Conservation (phyloP, 92 coral and sea anemone genomes). For the Epizoanthus rinbou region DNA sequence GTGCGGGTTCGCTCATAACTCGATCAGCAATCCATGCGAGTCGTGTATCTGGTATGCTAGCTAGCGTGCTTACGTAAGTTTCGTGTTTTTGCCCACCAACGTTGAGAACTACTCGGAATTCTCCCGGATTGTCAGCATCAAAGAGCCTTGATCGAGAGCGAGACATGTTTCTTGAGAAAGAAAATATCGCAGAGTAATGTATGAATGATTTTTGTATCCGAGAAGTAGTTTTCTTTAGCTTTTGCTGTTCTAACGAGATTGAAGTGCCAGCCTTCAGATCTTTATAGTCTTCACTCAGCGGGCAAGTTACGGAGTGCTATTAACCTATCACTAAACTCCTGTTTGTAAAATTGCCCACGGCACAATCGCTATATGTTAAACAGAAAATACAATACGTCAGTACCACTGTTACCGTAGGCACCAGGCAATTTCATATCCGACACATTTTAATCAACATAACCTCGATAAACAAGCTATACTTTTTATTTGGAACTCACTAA, state of each 20-base stretch:
- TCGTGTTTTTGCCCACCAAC: conserved; percentile 99
- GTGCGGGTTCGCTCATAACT: conserved; percentile 72
- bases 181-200: background rate
- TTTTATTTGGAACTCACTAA: background rate
- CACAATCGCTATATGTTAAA: background rate
- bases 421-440: conserved; percentile 31
- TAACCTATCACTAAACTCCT: conserved; percentile 17
- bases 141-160: conserved; percentile 86
- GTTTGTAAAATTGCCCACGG: conserved; percentile 22
- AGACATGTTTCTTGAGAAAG: conserved; percentile 57
- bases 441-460: conserved; percentile 27
- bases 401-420: conserved; percentile 13
- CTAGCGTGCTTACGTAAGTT: conserved; percentile 88
- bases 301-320: conserved; percentile 12
- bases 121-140: conserved; percentile 91
- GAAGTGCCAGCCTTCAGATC: conserved; percentile 11
- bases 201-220: background rate
- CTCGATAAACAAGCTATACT: conserved; percentile 20
- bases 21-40: conserved; percentile 97
- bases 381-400: conserved; percentile 17
- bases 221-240: background rate
- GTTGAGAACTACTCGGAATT: conserved; percentile 78
- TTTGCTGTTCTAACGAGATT: background rate
- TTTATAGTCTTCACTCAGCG: background rate
- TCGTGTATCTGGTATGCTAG: conserved; percentile 91